phyloP scores from a whole-genome alignment of 2,113 vertebrate species.

The Conger conger region DNA sequence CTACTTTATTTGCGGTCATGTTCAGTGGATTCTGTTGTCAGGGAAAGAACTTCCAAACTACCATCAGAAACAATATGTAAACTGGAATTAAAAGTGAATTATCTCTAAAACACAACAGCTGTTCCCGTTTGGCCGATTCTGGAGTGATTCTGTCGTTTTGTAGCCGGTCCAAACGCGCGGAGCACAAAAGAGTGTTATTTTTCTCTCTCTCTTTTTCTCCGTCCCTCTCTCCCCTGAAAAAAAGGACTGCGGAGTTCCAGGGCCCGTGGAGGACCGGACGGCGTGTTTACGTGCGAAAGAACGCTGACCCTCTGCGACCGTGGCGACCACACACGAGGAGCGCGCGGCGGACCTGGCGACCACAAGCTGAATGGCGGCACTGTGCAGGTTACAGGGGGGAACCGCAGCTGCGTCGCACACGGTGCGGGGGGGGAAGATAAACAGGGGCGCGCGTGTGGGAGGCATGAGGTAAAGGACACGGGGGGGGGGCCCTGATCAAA shows the following conservation, averaged over 20 bases:
- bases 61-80: no score
- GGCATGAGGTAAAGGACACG: slow-evolving; percentile 28
- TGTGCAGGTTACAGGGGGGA: not conserved
- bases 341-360: not conserved
- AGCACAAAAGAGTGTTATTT: not conserved
- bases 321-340: slow-evolving; percentile 32
- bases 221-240: not conserved
- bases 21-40: not conserved
- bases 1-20: not conserved
- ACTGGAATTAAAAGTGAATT: no score
- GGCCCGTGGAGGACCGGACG: not conserved
- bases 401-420: slow-evolving; percentile 17
- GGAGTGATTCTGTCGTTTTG: not conserved
- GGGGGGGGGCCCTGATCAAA: slow-evolving; percentile 24
- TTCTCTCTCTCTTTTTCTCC: not conserved
- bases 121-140: not conserved
- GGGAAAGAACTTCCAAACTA: not conserved
- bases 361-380: not conserved
- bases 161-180: not conserved
- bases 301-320: not conserved
- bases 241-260: not conserved
- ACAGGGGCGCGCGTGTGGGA: not conserved
- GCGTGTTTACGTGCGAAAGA: slow-evolving; percentile 14
- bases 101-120: not conserved
- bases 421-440: not conserved